Conservation (phyloP, 1,140 invertebrate genomes). For the Brachionus paranguensis region DNA sequence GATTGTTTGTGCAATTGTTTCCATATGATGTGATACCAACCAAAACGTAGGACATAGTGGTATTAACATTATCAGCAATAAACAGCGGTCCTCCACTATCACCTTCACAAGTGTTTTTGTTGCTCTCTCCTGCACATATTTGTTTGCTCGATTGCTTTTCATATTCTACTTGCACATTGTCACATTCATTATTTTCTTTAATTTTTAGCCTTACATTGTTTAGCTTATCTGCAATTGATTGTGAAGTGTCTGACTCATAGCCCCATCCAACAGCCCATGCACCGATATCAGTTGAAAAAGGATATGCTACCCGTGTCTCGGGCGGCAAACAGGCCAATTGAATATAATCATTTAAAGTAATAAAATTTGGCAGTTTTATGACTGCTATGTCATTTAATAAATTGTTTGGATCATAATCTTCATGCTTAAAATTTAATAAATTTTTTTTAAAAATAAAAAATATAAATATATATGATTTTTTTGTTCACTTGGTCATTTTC, state of each 20-base stretch:
- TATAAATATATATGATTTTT: too few relatives aligned
- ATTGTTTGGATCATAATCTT: background rate
- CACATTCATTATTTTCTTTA: background rate
- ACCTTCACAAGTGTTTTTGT: background rate
- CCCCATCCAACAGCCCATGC: background rate
- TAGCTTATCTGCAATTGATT: background rate
- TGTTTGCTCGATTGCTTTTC: background rate
- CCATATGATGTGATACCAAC: background rate
- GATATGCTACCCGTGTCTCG: background rate
- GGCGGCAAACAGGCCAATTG: slow-evolving; percentile 17
- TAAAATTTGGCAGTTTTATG: background rate
- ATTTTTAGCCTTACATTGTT: background rate
- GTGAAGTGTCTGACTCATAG: background rate
- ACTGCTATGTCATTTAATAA: background rate
- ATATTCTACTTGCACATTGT: background rate
- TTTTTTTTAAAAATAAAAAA: background rate
- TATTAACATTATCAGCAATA: background rate
- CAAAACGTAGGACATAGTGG: background rate
- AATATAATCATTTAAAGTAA: background rate
- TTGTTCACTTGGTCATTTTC: too few relatives aligned
- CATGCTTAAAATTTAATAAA: background rate
- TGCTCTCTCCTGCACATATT: background rate
- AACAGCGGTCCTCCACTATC: background rate
- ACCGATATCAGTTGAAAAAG: background rate
- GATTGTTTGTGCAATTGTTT: background rate